Percentiles rank a stretch among this genome's conserved stretches.
Evolutionary conservation across 2,797 vertebrate genomes (phyloP).

Genomic region (Rhinoraja longicauda): DNA sequence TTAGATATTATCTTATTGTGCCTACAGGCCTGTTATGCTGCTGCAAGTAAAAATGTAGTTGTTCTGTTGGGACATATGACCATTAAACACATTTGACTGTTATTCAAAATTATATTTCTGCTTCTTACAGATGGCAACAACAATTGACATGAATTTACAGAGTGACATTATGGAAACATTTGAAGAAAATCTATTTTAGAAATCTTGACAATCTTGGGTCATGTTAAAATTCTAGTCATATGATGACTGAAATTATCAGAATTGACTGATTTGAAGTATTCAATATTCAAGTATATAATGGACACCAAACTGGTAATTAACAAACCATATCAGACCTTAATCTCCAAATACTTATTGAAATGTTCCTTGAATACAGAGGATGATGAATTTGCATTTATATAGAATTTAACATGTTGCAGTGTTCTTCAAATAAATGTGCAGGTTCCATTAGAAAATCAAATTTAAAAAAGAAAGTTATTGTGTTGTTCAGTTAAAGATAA

Average conservation of each 20-base stretch:
- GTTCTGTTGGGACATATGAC: too few species aligned
- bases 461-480: background rate
- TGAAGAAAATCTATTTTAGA: slow-evolving; percentile 74
- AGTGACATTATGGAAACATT: slow-evolving; percentile 83
- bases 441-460: background rate
- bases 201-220: background rate
- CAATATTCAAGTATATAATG: background rate
- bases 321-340: background rate
- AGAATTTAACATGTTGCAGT: slow-evolving; percentile 44
- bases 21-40: too few species aligned
- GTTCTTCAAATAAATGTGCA: background rate
- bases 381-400: background rate
- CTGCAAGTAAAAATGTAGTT: too few species aligned
- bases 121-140: slow-evolving; percentile 66
- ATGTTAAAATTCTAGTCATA: background rate
- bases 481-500: background rate
- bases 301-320: background rate
- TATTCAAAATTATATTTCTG: background rate
- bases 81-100: too few species aligned
- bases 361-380: background rate
- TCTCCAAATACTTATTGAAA: background rate
- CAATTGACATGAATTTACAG: slow-evolving; percentile 79
- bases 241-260: background rate
- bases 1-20: too few species aligned
- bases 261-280: background rate